These are phyloP conservation scores for Synodontis membranacea DNA, from an alignment of 2,113 vertebrate genomes.

Conservation along the genomic window DNA sequence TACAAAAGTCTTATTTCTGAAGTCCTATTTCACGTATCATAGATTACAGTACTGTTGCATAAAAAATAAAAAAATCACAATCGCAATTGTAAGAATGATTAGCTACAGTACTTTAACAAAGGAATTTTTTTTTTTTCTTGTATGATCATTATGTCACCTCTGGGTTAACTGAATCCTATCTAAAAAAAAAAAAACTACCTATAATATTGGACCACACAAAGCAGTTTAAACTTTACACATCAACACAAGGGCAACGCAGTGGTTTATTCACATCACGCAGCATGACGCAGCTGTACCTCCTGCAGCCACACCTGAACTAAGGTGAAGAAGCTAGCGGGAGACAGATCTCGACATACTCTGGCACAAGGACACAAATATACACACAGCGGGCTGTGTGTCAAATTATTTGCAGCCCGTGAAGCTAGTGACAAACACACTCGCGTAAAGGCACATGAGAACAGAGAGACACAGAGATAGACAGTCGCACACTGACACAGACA, in stretches of 20 bases:
- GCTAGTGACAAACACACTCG: background rate
- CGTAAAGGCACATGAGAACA: background rate
- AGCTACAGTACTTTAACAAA: too few species aligned
- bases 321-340: background rate
- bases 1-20: background rate
- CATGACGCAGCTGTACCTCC: background rate
- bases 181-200: background rate
- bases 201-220: background rate
- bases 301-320: background rate
- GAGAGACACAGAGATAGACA: background rate
- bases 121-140: too few species aligned
- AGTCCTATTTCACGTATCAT: too few species aligned
- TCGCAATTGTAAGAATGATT: too few species aligned
- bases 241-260: background rate
- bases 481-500: background rate
- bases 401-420: background rate
- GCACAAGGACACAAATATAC: background rate
- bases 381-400: background rate
- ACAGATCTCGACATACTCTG: background rate
- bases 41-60: background rate
- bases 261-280: background rate
- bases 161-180: background rate
- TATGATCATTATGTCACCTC: too few species aligned
- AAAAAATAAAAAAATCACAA: too few species aligned
- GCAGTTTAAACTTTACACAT: background rate